Evolutionary conservation across 2,113 vertebrate species (phyloP).

Genomic region (Phoxinus phoxinus): DNA sequence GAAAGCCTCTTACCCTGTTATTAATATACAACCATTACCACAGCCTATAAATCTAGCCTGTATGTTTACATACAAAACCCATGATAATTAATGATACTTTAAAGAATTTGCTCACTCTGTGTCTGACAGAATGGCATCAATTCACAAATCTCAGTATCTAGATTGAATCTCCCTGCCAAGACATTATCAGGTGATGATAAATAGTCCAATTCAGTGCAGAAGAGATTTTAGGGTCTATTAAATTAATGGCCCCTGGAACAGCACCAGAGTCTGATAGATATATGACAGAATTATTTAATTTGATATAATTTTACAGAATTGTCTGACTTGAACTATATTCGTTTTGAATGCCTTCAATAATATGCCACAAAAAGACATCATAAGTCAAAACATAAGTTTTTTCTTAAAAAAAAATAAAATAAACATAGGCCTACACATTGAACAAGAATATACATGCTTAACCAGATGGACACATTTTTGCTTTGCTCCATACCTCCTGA

Average conservation of each 20-base stretch:
- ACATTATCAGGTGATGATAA: constrained; percentile 33
- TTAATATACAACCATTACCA: background rate
- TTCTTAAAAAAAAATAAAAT: background rate
- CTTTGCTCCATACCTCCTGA: background rate
- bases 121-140: background rate
- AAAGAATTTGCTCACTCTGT: background rate
- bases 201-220: constrained; percentile 27
- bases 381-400: no score
- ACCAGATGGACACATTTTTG: background rate
- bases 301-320: background rate
- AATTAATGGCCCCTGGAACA: constrained; percentile 26
- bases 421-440: no score
- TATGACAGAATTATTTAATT: background rate
- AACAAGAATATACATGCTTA: background rate
- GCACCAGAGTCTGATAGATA: constrained; percentile 18
- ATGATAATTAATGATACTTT: background rate
- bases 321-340: background rate
- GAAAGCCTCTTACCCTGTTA: background rate
- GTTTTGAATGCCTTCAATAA: constrained; percentile 9
- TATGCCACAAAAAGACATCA: background rate
- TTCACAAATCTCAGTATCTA: background rate
- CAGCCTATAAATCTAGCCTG: background rate
- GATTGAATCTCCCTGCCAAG: constrained; percentile 5
- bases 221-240: constrained; percentile 18
- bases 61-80: background rate